Percentiles rank a stretch among this genome's conserved stretches.
Conservation (phyloP, 2,113 vertebrate genomes). For the Aphelocoma coerulescens region DNA sequence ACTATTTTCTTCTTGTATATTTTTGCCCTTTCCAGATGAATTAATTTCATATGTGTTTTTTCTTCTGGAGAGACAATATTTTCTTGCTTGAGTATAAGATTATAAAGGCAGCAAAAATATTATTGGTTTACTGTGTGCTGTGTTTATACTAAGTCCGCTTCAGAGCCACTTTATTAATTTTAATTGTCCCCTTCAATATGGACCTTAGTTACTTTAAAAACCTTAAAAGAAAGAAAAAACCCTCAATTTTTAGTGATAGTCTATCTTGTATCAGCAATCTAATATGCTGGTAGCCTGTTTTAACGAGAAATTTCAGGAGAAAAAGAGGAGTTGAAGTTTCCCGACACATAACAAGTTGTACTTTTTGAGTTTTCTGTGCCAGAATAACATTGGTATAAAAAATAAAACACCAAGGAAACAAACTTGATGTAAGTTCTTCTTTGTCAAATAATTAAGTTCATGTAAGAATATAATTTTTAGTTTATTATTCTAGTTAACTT, state of each 20-base stretch:
- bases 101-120: neutral
- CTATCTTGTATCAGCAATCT: neutral
- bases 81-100: neutral
- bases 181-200: neutral
- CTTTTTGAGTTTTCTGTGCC: neutral
- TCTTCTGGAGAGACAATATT: neutral
- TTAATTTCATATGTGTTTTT: neutral
- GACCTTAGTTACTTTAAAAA: neutral
- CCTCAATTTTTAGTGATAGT: neutral
- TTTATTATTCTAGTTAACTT: neutral
- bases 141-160: neutral
- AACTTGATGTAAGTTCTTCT: neutral
- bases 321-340: neutral
- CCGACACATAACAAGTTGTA: neutral
- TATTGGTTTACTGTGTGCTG: neutral
- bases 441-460: neutral
- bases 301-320: neutral
- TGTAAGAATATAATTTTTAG: neutral
- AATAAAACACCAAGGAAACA: neutral
- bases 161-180: neutral
- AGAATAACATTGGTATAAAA: neutral
- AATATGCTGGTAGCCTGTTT: neutral
- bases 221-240: neutral
- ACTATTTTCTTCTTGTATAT: neutral
- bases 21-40: neutral